Evolutionary conservation across 2,888 invertebrate species (phyloP).

Genomic region (Harpalus rufipes): DNA sequence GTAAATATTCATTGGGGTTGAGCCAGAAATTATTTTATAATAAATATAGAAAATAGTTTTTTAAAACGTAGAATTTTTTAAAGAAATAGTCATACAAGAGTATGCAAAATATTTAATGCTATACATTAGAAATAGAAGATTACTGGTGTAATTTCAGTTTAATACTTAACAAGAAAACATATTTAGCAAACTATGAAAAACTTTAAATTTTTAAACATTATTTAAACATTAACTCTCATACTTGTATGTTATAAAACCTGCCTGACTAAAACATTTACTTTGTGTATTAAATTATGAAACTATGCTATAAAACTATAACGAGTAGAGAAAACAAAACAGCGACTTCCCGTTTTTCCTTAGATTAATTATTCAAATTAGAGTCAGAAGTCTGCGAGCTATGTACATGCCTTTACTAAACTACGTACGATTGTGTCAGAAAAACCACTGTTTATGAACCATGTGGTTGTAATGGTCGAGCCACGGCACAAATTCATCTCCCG

Average conservation of each 20-base stretch:
- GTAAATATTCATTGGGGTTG: too few relatives aligned
- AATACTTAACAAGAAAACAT: neutral
- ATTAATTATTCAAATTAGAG: constrained; percentile 41
- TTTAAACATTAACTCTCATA: neutral
- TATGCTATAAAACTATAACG: neutral
- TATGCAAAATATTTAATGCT: too few relatives aligned
- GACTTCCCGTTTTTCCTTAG: constrained; percentile 9
- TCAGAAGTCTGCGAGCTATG: constrained; percentile 4
- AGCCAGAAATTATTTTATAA: too few relatives aligned
- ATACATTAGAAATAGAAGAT: neutral
- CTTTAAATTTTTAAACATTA: neutral
- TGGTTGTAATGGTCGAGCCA: constrained; percentile 56
- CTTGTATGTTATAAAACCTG: neutral
- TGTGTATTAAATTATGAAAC: constrained; percentile 1
- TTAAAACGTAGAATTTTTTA: too few relatives aligned
- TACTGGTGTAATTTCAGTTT: neutral
- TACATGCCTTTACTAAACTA: constrained; percentile 14
- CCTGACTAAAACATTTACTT: neutral
- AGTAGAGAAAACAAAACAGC: neutral
- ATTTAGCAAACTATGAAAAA: neutral
- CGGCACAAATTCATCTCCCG: constrained; percentile 62
- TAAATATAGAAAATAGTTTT: too few relatives aligned
- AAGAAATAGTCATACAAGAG: too few relatives aligned
- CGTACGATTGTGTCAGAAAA: constrained; percentile 42
- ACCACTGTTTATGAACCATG: constrained; percentile 59